phyloP scores from a whole-genome alignment of 2,113 vertebrate species.

The Synchiropus splendidus region DNA sequence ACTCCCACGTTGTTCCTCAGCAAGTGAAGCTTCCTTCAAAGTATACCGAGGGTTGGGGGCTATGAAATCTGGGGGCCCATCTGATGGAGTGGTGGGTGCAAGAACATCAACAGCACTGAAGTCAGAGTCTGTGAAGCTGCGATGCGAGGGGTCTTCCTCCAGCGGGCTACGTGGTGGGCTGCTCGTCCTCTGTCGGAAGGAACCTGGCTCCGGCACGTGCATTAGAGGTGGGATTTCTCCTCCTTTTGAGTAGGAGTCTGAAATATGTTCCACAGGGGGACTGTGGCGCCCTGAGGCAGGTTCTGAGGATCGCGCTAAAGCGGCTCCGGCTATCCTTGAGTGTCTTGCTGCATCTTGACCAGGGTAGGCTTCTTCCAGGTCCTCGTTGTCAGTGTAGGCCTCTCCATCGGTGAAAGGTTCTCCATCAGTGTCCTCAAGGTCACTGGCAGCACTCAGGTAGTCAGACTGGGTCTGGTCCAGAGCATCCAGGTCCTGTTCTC shows the following conservation, averaged over 20 bases:
- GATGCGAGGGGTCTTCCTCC: constrained; percentile 25
- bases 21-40: constrained; percentile 2
- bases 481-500: constrained; percentile 71
- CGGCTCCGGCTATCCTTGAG: constrained; percentile 8
- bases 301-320: constrained; percentile 46
- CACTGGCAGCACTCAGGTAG: constrained; percentile 89
- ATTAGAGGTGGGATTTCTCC: constrained; percentile 51
- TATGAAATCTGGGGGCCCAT: constrained; percentile 61
- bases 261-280: constrained; percentile 1
- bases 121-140: constrained; percentile 62
- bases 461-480: constrained; percentile 55
- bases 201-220: constrained; percentile 31
- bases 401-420: constrained; percentile 70
- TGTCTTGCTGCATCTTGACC: constrained; percentile 45
- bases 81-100: constrained; percentile 35
- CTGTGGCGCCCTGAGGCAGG: constrained; percentile 39
- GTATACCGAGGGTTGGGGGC: constrained; percentile 52
- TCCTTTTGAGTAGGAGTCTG: not conserved
- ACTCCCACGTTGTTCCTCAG: constrained; percentile 18
- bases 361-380: constrained; percentile 65
- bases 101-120: constrained; percentile 30
- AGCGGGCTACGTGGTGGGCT: constrained; percentile 21
- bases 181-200: not conserved
- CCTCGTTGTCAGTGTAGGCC: constrained; percentile 73
- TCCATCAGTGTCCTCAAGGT: constrained; percentile 85